Percentiles rank a stretch among this genome's conserved stretches.
These are phyloP conservation scores for Stylophora pistillata DNA, from an alignment of 64 coral and sea anemone genomes.

Conservation along the genomic window DNA sequence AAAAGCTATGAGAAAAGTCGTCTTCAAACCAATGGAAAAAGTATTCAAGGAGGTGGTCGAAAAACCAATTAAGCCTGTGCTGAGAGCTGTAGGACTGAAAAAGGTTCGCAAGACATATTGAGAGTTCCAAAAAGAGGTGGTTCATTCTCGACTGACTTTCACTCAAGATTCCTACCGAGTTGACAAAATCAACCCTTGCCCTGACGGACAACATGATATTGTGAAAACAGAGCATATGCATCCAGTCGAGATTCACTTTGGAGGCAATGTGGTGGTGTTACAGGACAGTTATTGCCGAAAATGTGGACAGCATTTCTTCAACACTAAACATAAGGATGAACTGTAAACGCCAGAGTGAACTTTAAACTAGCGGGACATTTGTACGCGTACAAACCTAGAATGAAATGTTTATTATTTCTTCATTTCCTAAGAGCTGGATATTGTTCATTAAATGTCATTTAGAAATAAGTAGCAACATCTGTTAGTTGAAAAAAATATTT, in stretches of 20 bases:
- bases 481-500: no score
- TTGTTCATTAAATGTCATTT: no score
- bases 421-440: no score
- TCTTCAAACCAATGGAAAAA: conserved; percentile 52
- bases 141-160: conserved; percentile 61
- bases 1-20: conserved; percentile 13
- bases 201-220: conserved; percentile 70
- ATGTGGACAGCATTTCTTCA: conserved; percentile 74
- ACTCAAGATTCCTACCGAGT: conserved; percentile 63
- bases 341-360: conserved; percentile 15
- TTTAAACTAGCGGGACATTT: no score
- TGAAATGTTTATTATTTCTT: no score
- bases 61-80: conserved; percentile 50
- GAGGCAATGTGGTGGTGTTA: conserved; percentile 47
- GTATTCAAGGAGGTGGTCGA: conserved; percentile 56
- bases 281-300: conserved; percentile 82
- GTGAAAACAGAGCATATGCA: conserved; percentile 69
- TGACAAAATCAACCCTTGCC: conserved; percentile 60
- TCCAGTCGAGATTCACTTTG: conserved; percentile 66
- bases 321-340: conserved; percentile 30
- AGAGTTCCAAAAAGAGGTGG: conserved; percentile 51
- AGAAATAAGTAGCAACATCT: no score
- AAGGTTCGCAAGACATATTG: conserved; percentile 64
- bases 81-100: conserved; percentile 55
- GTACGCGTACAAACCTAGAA: no score